A percentile compares a stretch with the other conserved stretches of the same genome.
phyloP scores from a whole-genome alignment of 2,113 vertebrate genomes.

The Apteryx owenii region DNA sequence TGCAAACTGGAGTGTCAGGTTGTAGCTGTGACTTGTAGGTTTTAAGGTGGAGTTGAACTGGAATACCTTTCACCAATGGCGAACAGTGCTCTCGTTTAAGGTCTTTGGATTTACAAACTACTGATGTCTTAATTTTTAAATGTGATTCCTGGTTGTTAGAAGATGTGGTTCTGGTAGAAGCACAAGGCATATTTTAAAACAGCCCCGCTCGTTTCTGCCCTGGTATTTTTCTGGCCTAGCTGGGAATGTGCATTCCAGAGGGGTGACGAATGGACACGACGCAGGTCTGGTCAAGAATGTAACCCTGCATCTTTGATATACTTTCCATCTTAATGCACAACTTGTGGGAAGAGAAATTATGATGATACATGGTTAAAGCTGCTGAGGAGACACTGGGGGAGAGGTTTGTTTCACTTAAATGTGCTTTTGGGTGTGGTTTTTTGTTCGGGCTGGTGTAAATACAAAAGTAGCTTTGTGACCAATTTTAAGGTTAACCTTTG shows the following conservation, averaged over 20 bases:
- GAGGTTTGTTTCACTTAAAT: neutral
- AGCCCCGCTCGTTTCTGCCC: neutral
- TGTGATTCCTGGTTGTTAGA: neutral
- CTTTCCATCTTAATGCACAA: neutral
- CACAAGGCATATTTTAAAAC: neutral
- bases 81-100: neutral
- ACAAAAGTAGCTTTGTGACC: neutral
- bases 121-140: neutral
- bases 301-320: neutral
- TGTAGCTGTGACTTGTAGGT: neutral
- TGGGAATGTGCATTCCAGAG: slow-evolving; percentile 38
- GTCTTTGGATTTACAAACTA: neutral
- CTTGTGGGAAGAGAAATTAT: neutral
- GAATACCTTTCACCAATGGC: neutral
- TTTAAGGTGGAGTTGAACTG: neutral
- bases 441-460: neutral
- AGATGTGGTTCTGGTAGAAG: neutral
- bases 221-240: neutral
- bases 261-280: slow-evolving; percentile 25
- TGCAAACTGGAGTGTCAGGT: neutral
- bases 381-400: neutral
- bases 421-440: neutral
- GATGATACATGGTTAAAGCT: neutral
- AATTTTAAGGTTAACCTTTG: neutral
- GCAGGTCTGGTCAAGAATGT: slow-evolving; percentile 8